Base-by-base conservation (phyloP, 2,113 vertebrate species). In the Garra rufa region DNA sequence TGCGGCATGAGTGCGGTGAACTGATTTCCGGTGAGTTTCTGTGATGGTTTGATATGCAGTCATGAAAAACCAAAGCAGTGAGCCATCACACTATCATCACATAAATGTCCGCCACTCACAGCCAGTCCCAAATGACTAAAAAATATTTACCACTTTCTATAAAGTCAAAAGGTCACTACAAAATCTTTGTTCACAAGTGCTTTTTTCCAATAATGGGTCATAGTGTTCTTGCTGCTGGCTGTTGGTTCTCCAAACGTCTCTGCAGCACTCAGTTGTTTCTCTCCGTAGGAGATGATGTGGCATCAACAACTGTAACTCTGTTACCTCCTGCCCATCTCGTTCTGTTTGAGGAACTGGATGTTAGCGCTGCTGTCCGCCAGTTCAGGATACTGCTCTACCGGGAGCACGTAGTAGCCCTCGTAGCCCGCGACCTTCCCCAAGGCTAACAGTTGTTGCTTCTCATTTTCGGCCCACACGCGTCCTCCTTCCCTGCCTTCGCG, bases 251-350 rank as follows among this genome's bases (percentile, higher is more conserved):
- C 61, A 61, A 85, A 44, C 24, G 61, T 70, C 63, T 83, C 65
- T 48, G 71, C 84, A 86, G 82, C 84, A 15, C 65, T 43, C 65
- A 81, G 43, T 76, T 44, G 80, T n/a, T 75, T 83, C 57, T 86
- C 59, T 88, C 85, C 44, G 76, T 81, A 57, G 75, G 85, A 81
- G 83, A 85, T 34, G 77, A 57, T 15, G 67, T 57, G 76, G 77
- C 84, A n/a, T 65, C 59, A 78, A 67, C 57, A 30, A n/a, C 38
- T 1, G 48, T 65, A 87, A 94, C 92, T 94, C 93, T 95, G 96
- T 97, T 97, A 97, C 96, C 96, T 97, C 95, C 94, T 97, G 92
- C 96, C 96, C 96, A 97, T 97, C 92, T 97, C 96, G 43, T 96
- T 97, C 95, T 97, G 96, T 96, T 96, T 95, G 94, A 97, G 93